Conservation (phyloP, 2,797 vertebrate genomes). For the Acanthurus lineatus region DNA sequence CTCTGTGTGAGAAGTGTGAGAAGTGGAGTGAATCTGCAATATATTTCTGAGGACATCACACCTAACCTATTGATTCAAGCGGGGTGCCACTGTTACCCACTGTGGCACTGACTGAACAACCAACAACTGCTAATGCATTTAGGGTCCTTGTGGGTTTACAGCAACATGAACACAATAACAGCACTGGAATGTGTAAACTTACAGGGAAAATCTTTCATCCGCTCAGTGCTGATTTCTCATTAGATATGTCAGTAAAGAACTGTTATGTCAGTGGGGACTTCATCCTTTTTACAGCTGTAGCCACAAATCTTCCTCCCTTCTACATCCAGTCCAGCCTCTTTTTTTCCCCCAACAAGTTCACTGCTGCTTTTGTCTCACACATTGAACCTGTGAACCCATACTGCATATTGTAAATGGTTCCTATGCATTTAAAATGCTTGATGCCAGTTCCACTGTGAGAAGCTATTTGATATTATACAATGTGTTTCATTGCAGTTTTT, state of each 20-base stretch:
- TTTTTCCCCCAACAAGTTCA: not conserved
- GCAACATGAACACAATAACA: slow-evolving; percentile 9
- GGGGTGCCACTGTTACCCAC: not conserved
- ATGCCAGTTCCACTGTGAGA: not conserved
- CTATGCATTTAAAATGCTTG: not conserved
- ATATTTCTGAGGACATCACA: slow-evolving; percentile 25
- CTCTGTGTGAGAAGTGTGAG: slow-evolving; percentile 8
- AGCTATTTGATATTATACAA: not conserved
- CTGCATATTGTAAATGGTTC: not conserved
- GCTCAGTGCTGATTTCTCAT: not conserved
- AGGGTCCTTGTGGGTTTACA: slow-evolving; percentile 28
- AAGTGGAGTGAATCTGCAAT: slow-evolving; percentile 6
- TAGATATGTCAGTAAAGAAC: not conserved
- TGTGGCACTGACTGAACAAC: slow-evolving; percentile 24
- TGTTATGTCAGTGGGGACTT: not conserved
- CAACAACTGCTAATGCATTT: slow-evolving; percentile 30
- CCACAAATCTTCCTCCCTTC: not conserved
- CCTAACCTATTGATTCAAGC: slow-evolving; percentile 29
- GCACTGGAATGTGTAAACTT: slow-evolving; percentile 10
- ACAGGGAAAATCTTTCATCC: not conserved
- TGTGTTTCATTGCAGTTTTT: no score
- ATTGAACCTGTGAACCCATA: not conserved
- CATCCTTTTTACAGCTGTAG: not conserved
- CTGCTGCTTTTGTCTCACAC: not conserved
- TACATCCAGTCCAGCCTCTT: not conserved